phyloP scores from a whole-genome alignment of 1,140 invertebrate genomes.

The Hycleus phaleratus region DNA sequence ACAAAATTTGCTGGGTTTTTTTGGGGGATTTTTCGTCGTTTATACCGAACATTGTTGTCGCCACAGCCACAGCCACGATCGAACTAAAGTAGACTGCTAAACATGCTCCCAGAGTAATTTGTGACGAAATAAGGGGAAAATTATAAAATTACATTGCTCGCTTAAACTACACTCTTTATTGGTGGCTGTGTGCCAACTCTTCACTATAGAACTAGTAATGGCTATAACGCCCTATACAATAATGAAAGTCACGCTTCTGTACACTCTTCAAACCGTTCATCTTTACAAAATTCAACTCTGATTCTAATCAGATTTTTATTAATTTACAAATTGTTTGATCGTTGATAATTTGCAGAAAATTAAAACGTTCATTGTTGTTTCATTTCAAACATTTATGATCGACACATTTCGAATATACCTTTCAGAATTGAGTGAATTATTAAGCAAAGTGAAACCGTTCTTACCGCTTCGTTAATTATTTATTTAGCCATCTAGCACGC shows the following conservation, averaged over 20 bases:
- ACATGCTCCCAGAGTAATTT: conserved; percentile 41
- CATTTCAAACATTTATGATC: conserved; percentile 12
- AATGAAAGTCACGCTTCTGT: background rate
- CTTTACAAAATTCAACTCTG: background rate
- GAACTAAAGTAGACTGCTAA: conserved; percentile 40
- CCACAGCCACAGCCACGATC: conserved; percentile 28
- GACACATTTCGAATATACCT: conserved; percentile 10
- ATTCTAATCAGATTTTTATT: background rate
- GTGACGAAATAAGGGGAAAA: conserved; percentile 44
- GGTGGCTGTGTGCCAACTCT: conserved; percentile 29
- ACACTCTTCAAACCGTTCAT: background rate
- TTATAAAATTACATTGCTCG: conserved; percentile 44
- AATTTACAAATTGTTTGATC: background rate
- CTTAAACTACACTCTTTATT: conserved; percentile 37
- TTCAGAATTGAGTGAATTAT: conserved; percentile 21
- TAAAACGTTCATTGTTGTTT: background rate
- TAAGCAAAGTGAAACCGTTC: conserved; percentile 28
- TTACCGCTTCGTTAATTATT: conserved; percentile 21
- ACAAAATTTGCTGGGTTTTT: background rate
- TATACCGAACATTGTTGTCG: conserved; percentile 27
- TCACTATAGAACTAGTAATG: background rate
- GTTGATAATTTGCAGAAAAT: background rate
- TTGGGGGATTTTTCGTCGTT: conserved; percentile 8
- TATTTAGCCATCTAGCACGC: conserved; percentile 13
- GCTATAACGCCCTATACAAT: background rate